phyloP scores from a whole-genome alignment of 2,113 vertebrate species.

The Panthera uncia region DNA sequence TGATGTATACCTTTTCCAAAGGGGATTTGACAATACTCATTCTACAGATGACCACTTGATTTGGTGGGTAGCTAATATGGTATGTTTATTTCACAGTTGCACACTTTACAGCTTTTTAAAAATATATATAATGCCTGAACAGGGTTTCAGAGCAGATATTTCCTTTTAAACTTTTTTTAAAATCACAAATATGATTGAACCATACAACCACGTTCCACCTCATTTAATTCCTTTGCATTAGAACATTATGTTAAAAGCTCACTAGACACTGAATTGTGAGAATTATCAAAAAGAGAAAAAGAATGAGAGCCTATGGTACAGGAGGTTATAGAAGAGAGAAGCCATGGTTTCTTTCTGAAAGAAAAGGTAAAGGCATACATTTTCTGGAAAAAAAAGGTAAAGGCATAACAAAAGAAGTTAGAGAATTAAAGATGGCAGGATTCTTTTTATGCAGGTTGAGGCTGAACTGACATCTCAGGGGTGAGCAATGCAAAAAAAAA shows the following conservation, averaged over 20 bases:
- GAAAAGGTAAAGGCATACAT: background rate
- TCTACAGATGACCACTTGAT: background rate
- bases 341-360: background rate
- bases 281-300: background rate
- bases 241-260: slow-evolving; percentile 5
- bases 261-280: background rate
- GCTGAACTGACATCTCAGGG: background rate
- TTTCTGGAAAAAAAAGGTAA: background rate
- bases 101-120: background rate
- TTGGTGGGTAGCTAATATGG: background rate
- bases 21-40: background rate
- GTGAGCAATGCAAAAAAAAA: no score
- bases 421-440: background rate
- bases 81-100: slow-evolving; percentile 62
- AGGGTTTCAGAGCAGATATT: background rate
- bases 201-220: background rate
- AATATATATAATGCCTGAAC: background rate
- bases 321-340: background rate
- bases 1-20: background rate
- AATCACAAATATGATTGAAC: background rate
- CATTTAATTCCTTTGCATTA: background rate
- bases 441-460: background rate
- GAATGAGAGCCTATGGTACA: background rate
- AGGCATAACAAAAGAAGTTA: background rate
- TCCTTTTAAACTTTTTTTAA: background rate